Conservation (phyloP, 2,888 invertebrate genomes). For the Eilema depressum region DNA sequence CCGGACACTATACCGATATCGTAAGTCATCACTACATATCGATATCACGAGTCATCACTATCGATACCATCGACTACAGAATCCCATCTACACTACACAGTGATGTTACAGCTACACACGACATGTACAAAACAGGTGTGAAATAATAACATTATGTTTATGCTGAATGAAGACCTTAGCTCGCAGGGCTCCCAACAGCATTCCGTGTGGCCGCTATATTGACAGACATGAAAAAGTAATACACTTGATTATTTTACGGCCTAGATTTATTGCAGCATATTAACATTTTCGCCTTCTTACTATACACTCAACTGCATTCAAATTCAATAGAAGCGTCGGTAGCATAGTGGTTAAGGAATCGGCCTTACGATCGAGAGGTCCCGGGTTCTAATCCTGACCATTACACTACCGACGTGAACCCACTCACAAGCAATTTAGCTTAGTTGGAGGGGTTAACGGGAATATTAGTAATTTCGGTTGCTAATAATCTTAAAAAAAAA, state of each 20-base stretch:
- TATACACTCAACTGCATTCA: too few species aligned
- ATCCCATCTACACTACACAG: conserved; percentile 3
- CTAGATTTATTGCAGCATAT: too few species aligned
- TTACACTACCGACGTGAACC: too few species aligned
- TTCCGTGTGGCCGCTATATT: conserved; percentile 69
- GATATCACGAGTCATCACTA: neutral
- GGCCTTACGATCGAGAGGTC: too few species aligned
- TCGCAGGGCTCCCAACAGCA: conserved; percentile 65
- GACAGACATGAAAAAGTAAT: conserved; percentile 75
- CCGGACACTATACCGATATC: neutral
- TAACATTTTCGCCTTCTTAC: too few species aligned
- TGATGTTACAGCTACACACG: conserved; percentile 13
- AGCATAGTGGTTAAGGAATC: too few species aligned
- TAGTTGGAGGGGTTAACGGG: too few species aligned
- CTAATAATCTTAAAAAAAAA: too few species aligned
- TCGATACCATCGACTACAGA: neutral
- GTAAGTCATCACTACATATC: neutral
- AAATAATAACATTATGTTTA: conserved; percentile 34
- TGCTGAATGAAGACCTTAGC: conserved; percentile 64
- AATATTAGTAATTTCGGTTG: too few species aligned
- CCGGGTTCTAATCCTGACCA: too few species aligned
- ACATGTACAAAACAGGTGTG: conserved; percentile 19
- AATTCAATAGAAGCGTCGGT: too few species aligned
- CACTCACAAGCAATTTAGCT: too few species aligned
- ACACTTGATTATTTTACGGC: neutral